Evolutionary conservation across 1,140 invertebrate genomes (phyloP).

Genomic region (Brachionus plicatilis): DNA sequence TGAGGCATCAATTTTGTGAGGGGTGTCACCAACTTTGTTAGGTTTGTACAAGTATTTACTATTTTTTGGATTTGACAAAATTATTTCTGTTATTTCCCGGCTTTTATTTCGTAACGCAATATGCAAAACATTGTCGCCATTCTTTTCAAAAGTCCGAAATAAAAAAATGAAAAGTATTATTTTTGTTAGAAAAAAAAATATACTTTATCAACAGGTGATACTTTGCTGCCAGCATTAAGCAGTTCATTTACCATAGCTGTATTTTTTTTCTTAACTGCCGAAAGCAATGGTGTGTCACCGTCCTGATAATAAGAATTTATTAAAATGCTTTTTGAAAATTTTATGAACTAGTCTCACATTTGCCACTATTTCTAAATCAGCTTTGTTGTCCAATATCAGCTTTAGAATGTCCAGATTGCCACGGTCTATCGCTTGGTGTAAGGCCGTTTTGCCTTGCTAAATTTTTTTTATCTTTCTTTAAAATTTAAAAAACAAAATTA

Average conservation of each 20-base stretch:
- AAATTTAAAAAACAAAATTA: background rate
- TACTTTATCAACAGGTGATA: slow-evolving; percentile 79
- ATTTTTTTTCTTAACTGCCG: slow-evolving; percentile 82
- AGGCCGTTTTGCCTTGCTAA: slow-evolving; percentile 84
- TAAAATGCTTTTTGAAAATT: background rate
- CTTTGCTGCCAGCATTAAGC: slow-evolving; percentile 85
- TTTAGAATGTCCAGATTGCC: slow-evolving; percentile 79
- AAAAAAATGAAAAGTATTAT: background rate
- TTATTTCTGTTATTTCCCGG: slow-evolving; percentile 80
- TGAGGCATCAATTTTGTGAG: slow-evolving; percentile 91
- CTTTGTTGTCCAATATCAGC: slow-evolving; percentile 76
- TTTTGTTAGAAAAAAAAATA: background rate
- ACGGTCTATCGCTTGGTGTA: slow-evolving; percentile 95
- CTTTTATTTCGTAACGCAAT: slow-evolving; percentile 89
- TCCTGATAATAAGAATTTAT: slow-evolving; percentile 60
- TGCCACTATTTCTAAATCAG: slow-evolving; percentile 83
- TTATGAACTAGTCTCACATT: slow-evolving; percentile 61
- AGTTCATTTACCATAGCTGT: slow-evolving; percentile 83
- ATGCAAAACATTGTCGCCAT: slow-evolving; percentile 91
- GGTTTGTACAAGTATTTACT: slow-evolving; percentile 89
- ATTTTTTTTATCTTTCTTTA: slow-evolving; percentile 41
- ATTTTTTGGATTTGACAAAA: slow-evolving; percentile 88
- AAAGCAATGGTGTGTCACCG: slow-evolving; percentile 82
- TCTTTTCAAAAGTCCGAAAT: slow-evolving; percentile 48
- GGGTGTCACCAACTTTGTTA: slow-evolving; percentile 89